Evolutionary conservation across 2,797 vertebrate genomes (phyloP).

Genomic region (Rhadinocentrus ornatus): DNA sequence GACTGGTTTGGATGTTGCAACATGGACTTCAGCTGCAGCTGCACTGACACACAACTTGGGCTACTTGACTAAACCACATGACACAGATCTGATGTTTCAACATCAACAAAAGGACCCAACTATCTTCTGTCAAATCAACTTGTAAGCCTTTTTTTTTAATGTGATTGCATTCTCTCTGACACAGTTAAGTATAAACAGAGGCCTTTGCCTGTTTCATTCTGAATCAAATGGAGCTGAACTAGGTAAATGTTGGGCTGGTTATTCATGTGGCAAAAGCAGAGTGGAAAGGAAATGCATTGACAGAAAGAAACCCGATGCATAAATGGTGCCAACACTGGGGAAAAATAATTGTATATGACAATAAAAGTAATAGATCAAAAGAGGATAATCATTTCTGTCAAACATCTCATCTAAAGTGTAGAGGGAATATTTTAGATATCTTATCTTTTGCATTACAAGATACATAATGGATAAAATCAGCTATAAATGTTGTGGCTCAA

Average conservation of each 20-base stretch:
- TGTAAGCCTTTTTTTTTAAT: conserved; percentile 13
- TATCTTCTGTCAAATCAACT: conserved; percentile 38
- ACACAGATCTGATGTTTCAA: conserved; percentile 58
- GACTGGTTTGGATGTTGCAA: conserved; percentile 45
- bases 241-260: conserved; percentile 25
- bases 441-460: no score
- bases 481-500: neutral
- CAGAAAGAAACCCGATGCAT: no score
- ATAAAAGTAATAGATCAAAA: no score
- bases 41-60: conserved; percentile 62
- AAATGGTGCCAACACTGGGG: conserved; percentile 38
- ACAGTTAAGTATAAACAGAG: conserved; percentile 1
- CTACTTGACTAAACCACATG: conserved; percentile 63
- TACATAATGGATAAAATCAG: no score
- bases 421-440: no score
- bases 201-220: conserved; percentile 23
- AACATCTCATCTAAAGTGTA: no score
- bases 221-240: conserved; percentile 34
- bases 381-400: no score
- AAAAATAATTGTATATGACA: conserved; percentile 22
- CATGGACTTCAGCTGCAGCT: conserved; percentile 57
- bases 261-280: no score
- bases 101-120: conserved; percentile 23
- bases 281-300: no score
- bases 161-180: conserved; percentile 4